phyloP scores from a whole-genome alignment of 1,140 invertebrate species.

The Wiebesia pumilae region DNA sequence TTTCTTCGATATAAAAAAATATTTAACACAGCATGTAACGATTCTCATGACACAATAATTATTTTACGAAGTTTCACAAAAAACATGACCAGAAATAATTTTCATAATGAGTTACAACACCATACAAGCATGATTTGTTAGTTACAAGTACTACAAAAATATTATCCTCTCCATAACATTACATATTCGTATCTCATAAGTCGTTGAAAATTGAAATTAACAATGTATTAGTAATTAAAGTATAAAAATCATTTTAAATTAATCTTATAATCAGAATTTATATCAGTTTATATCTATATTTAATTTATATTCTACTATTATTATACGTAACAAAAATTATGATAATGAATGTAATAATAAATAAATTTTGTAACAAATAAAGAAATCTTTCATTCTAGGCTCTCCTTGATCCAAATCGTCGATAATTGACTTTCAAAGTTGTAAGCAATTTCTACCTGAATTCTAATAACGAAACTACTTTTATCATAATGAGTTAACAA shows the following conservation, averaged over 20 bases:
- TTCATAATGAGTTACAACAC: not conserved
- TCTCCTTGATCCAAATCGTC: not conserved
- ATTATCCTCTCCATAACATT: not conserved
- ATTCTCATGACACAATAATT: not conserved
- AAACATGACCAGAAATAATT: not conserved
- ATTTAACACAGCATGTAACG: not conserved
- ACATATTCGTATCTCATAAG: not conserved
- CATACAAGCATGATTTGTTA: not conserved
- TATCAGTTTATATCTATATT: too few species aligned
- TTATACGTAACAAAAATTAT: too few species aligned
- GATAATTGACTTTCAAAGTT: not conserved
- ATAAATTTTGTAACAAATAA: not conserved
- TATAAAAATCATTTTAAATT: too few species aligned
- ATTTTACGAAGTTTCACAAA: not conserved
- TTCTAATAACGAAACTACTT: not conserved
- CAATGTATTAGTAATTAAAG: too few species aligned
- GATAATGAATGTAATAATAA: not conserved
- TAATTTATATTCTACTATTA: too few species aligned
- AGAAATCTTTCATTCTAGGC: not conserved
- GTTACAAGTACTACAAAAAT: not conserved
- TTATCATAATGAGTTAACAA: not conserved
- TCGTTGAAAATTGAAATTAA: not conserved
- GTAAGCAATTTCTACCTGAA: not conserved
- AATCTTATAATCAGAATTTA: too few species aligned
- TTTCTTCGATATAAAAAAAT: too few species aligned